Conservation (phyloP, 2,797 vertebrate genomes). For the Hydrolagus colliei region DNA sequence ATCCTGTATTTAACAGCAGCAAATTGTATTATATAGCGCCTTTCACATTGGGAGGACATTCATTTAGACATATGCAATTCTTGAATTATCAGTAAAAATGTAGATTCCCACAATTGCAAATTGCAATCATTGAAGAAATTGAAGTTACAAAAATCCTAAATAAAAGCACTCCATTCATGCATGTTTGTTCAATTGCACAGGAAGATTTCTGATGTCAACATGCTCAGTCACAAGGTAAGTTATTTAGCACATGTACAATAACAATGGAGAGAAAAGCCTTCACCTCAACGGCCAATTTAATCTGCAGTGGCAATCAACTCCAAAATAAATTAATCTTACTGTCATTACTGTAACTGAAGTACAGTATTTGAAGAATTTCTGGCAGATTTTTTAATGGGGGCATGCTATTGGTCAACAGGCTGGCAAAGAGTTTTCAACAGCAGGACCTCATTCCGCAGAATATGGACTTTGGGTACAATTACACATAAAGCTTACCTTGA, state of each 20-base stretch:
- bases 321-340: background rate
- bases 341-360: background rate
- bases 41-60: too few species aligned
- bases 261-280: background rate
- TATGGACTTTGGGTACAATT: background rate
- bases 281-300: background rate
- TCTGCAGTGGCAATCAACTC: background rate
- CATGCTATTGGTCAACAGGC: background rate
- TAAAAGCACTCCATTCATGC: background rate
- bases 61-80: too few species aligned
- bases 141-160: background rate
- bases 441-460: background rate
- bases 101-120: background rate
- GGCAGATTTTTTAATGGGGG: too few species aligned
- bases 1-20: too few species aligned
- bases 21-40: too few species aligned
- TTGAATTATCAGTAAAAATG: background rate
- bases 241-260: background rate
- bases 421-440: slow-evolving; percentile 1
- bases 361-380: background rate
- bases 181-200: background rate
- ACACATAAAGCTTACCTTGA: background rate
- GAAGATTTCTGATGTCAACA: background rate
- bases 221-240: background rate
- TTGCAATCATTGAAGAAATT: background rate